Base-by-base conservation (phyloP, 1,140 invertebrate species). In the Archivesica marissinica region DNA sequence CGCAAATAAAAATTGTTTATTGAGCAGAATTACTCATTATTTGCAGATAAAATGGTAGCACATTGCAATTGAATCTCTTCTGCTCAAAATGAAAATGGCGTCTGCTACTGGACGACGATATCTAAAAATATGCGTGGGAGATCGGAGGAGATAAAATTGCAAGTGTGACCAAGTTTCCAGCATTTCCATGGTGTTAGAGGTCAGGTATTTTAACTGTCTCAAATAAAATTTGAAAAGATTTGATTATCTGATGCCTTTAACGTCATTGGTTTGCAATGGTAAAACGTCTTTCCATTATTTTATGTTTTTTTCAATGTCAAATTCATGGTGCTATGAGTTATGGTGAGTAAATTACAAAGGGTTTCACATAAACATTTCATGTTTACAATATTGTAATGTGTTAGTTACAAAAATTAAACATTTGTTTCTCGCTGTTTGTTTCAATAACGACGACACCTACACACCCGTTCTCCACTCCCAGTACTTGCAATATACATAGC, bases 371-470 rank as follows among this genome's bases (percentile, higher is more conserved):
- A 54, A 81, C 66, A 81, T 81, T 72, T 70, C 15, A 81, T 81
- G 79, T 81, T 81, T 72, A 68, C 44, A 81, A 72, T 72, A 72
- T 81, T 72, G 64, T 70, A 72, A 54, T 81, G 79, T 81, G 79
- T 70, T 81, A 81, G 79, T 81, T 81, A 72, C 17, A 81, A 81
- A 70, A 47, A 72, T 81, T 72, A 81, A 81, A 70, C 52, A 41
- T 81, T 81, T 81, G 79, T 81, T 80, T 79, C 79, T 81, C 79
- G 72, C 79, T 54, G 30, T 30, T 61, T 33, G 59, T 77, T 38
- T n/a, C n/a, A 54, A 25, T 61, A 61, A 59, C 52, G 47, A 61
- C 35, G n/a, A n/a, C n/a, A n/a, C n/a, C n/a, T n/a, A n/a, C n/a
- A n/a, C n/a, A n/a, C n/a, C n/a, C n/a, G n/a, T 64, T 64, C 59